Conservation (phyloP, 2,888 invertebrate species). For the Noctua fimbriata region DNA sequence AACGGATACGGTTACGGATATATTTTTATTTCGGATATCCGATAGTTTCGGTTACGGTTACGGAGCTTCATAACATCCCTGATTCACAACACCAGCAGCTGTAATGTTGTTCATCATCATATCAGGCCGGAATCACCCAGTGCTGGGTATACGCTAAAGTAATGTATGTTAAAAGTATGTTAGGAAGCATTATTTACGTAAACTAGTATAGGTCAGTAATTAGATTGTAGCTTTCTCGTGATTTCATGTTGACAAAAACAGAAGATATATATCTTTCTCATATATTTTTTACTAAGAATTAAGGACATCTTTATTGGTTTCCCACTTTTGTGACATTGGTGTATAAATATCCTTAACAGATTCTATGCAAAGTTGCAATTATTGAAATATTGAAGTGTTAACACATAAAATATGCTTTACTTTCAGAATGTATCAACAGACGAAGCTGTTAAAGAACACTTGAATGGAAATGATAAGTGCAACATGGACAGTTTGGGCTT, state of each 20-base stretch:
- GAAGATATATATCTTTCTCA: neutral
- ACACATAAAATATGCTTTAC: conserved; percentile 5
- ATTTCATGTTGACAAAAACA: neutral
- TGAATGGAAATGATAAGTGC: conserved; percentile 86
- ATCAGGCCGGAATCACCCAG: too few relatives aligned
- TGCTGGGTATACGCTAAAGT: too few relatives aligned
- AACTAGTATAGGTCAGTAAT: conserved; percentile 11
- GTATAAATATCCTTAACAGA: neutral
- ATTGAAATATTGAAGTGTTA: neutral
- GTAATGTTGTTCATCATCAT: neutral
- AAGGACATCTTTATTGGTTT: neutral
- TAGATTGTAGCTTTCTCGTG: neutral
- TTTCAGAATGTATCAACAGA: conserved; percentile 86
- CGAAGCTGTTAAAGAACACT: conserved; percentile 81
- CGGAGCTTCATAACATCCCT: too few relatives aligned
- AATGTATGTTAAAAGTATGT: too few relatives aligned
- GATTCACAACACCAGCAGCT: conserved; percentile 3
- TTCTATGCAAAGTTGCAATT: too few relatives aligned
- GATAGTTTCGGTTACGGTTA: too few relatives aligned
- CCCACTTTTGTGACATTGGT: neutral
- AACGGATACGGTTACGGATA: too few relatives aligned
- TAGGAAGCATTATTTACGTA: neutral
- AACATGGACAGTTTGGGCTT: conserved; percentile 86
- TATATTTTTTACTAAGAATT: neutral
- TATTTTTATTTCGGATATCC: too few relatives aligned